Evolutionary conservation across 2,113 vertebrate species (phyloP).

Genomic region (Corvus moneduloides): DNA sequence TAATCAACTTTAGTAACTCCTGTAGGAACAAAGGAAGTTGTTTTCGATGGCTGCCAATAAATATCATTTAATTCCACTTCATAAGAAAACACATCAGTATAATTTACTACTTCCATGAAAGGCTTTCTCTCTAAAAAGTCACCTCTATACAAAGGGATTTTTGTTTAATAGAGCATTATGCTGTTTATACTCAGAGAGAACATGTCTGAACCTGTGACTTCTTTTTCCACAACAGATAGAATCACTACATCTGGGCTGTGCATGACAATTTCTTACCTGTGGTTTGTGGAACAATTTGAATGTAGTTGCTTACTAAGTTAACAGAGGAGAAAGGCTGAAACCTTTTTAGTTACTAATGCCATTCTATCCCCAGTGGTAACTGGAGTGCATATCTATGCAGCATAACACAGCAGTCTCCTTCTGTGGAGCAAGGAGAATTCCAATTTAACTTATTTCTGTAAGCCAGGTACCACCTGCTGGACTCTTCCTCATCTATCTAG

Average conservation of each 20-base stretch:
- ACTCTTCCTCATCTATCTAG: background rate
- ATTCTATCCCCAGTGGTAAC: background rate
- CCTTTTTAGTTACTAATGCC: background rate
- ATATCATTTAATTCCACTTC: background rate
- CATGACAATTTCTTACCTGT: background rate
- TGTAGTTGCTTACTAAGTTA: background rate
- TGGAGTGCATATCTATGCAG: background rate
- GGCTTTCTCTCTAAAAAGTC: background rate
- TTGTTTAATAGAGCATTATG: background rate
- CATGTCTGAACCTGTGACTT: background rate
- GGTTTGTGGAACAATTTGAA: background rate
- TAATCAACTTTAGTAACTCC: constrained; percentile 99
- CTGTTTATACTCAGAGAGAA: background rate
- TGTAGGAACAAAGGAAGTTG: constrained; percentile 52
- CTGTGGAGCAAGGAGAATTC: background rate
- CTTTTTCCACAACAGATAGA: background rate
- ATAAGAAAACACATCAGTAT: background rate
- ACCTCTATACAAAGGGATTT: background rate
- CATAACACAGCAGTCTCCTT: background rate
- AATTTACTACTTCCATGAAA: background rate
- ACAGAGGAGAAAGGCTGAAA: background rate
- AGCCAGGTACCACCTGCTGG: background rate
- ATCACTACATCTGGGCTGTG: background rate
- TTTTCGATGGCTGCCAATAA: background rate
- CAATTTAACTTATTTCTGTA: background rate